Evolutionary conservation across 2,797 vertebrate genomes (phyloP).

Genomic region (Falco berigora): DNA sequence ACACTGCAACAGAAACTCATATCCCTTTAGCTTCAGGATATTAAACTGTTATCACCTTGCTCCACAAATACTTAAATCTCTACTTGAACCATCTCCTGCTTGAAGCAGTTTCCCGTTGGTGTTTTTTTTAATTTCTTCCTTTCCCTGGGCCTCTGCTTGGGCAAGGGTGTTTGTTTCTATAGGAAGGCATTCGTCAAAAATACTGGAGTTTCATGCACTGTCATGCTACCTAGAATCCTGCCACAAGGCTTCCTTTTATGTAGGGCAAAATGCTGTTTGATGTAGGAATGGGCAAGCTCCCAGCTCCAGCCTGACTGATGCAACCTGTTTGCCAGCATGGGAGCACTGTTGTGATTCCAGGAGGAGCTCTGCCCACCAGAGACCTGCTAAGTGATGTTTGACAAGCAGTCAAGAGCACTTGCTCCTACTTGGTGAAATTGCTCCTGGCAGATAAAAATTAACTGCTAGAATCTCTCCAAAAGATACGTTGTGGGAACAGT

Average conservation of each 20-base stretch:
- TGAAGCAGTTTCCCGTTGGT: neutral
- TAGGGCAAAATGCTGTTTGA: neutral
- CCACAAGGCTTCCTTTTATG: neutral
- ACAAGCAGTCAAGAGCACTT: neutral
- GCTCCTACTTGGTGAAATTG: neutral
- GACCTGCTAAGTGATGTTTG: neutral
- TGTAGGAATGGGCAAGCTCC: neutral
- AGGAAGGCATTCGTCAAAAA: neutral
- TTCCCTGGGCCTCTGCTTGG: neutral
- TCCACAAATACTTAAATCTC: neutral
- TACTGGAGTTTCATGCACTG: neutral
- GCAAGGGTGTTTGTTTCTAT: neutral
- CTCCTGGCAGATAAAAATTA: neutral
- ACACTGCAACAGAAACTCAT: slow-evolving; percentile 6
- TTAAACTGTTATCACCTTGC: slow-evolving; percentile 20
- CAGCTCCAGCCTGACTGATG: neutral
- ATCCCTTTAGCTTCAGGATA: slow-evolving; percentile 17
- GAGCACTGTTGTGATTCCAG: neutral
- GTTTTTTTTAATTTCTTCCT: neutral
- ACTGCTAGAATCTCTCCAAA: neutral
- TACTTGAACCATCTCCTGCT: slow-evolving; percentile 1
- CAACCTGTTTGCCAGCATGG: neutral
- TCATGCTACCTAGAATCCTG: neutral
- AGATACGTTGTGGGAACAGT: neutral
- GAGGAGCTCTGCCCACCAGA: neutral